A percentile compares a stretch with the other conserved stretches of the same genome.
Conservation (phyloP, 2,797 vertebrate species). For the Iguana delicatissima region DNA sequence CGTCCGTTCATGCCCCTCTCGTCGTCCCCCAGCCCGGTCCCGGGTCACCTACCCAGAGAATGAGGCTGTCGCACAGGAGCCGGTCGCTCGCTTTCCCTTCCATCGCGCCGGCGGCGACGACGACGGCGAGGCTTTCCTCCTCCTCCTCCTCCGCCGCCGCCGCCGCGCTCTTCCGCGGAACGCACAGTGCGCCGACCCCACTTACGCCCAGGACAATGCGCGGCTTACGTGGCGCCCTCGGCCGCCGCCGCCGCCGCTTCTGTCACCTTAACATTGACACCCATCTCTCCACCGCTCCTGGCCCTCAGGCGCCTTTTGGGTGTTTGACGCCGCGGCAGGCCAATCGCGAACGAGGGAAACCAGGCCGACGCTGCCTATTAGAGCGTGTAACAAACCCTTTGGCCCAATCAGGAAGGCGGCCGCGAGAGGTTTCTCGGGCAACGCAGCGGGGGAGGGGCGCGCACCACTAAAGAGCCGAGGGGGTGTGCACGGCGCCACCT, state of each 20-base stretch:
- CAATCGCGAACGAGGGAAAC: background rate
- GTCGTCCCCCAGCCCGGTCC: background rate
- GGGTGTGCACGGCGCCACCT: background rate
- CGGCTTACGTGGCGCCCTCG: background rate
- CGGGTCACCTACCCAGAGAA: conserved; percentile 91
- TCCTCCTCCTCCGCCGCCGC: background rate
- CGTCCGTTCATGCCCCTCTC: background rate
- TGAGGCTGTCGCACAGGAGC: conserved; percentile 90
- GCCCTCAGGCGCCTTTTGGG: no score
- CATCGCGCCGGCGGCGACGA: conserved; percentile 63
- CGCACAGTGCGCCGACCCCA: background rate
- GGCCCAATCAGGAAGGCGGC: background rate
- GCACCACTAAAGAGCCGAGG: background rate
- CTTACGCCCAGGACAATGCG: conserved; percentile 10
- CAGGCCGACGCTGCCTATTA: background rate
- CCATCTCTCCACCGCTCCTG: background rate
- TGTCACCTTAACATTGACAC: background rate
- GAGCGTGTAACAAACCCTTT: background rate
- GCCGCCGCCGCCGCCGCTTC: fast-evolving
- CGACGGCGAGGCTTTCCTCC: background rate
- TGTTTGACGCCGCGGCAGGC: background rate
- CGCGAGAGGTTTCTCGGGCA: no score
- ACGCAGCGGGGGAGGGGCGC: no score
- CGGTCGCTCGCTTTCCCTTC: conserved; percentile 76
- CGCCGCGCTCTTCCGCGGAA: background rate